Conservation (phyloP, 2,113 vertebrate genomes). For the Hemicordylus capensis region DNA sequence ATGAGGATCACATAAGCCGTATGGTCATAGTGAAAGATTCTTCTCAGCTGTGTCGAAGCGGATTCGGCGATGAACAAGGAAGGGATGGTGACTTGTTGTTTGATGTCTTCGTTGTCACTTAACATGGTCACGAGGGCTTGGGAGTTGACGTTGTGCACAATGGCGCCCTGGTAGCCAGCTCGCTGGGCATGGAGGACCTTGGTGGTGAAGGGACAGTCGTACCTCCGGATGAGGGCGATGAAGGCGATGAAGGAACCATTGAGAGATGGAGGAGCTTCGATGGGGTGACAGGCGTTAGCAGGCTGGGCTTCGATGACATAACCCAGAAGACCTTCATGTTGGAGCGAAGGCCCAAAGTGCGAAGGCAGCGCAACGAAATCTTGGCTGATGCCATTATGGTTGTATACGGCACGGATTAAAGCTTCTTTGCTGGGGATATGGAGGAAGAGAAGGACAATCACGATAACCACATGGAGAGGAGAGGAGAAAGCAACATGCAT, state of each 20-base stretch:
- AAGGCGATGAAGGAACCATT: slow-evolving; percentile 63
- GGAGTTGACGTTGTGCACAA: slow-evolving; percentile 79
- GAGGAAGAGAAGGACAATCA: not conserved
- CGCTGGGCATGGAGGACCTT: slow-evolving; percentile 85
- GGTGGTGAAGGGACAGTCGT: slow-evolving; percentile 81
- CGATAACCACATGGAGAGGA: not conserved
- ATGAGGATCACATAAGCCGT: slow-evolving; percentile 72
- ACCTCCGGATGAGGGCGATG: slow-evolving; percentile 78
- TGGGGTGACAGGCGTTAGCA: slow-evolving; percentile 75
- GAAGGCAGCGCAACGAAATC: slow-evolving; percentile 77
- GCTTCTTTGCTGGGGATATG: not conserved
- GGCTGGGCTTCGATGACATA: slow-evolving; percentile 74
- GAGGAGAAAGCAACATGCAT: not conserved
- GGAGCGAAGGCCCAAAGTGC: slow-evolving; percentile 74
- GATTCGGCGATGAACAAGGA: slow-evolving; percentile 77
- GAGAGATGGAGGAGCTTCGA: slow-evolving; percentile 68
- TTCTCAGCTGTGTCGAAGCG: slow-evolving; percentile 35
- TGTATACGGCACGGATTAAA: slow-evolving; percentile 8
- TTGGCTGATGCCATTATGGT: slow-evolving; percentile 48
- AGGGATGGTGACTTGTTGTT: slow-evolving; percentile 78
- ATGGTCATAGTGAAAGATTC: not conserved
- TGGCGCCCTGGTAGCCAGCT: slow-evolving; percentile 79
- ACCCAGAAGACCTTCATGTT: slow-evolving; percentile 70
- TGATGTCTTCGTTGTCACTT: slow-evolving; percentile 65
- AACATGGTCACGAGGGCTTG: slow-evolving; percentile 80